Evolutionary conservation across 2,888 invertebrate genomes (phyloP), one percentile per base, ranked within the genome.

Genomic region (Gymnoscelis rufifasciata): DNA sequence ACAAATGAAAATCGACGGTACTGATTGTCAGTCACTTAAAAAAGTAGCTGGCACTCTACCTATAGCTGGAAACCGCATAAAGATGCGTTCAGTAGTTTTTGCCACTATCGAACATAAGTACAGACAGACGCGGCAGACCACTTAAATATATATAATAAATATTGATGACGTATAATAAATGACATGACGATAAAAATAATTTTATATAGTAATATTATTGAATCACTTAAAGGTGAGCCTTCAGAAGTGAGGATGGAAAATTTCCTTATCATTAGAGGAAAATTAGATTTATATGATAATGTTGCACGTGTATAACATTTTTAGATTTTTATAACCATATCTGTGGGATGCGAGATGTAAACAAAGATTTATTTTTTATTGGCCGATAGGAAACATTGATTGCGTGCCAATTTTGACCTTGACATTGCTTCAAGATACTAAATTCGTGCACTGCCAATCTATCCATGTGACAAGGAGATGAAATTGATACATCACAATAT

Each of bases 351-450:
- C n/a, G n/a, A n/a, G n/a, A n/a, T n/a, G 14, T 14, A n/a, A 31
- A 0, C 13, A n/a, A 33, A 33, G n/a, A 33, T 33, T 14, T 7
- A 35, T 35, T 41, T 7, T 37, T 14, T 31, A 37, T 47, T 41
- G 37, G 47, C 27, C 33, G 36, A 45, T 36, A 43, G 42, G 46
- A 35, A 53, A 45, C 37, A 45, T 52, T 23, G 46, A 54, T 55
- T 42, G 51, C 52, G 47, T 42, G 53, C 53, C 50, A 60, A 57
- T 59, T 36, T 46, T 51, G 55, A 46, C 63, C 58, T 57, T 62
- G 62, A 59, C 57, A 64, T 60, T 56, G 48, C 37, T 54, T 43
- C 45, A n/a, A 13, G 31, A 14, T 13, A 33, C 31, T 57, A 40
- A 57, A 56, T 57, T 57, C 52, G 57, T 47, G 38, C 50, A 52